phyloP scores from a whole-genome alignment of 2,888 invertebrate species.

The Sesamia inferens region DNA sequence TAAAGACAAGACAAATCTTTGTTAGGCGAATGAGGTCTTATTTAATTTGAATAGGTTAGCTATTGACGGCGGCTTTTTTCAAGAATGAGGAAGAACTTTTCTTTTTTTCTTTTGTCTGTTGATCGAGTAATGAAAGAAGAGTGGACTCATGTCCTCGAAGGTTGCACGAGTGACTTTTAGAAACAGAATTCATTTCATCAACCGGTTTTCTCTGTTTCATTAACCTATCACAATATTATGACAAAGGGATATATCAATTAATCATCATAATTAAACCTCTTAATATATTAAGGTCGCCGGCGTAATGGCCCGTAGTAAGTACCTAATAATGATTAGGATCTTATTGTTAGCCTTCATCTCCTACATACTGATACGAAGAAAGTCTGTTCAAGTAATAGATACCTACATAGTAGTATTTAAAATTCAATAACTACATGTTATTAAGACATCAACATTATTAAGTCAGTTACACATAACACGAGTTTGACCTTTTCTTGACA shows the following conservation, averaged over 20 bases:
- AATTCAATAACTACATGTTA: slow-evolving; percentile 2
- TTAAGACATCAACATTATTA: slow-evolving; percentile 45
- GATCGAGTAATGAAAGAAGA: slow-evolving; percentile 23
- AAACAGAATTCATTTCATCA: background rate
- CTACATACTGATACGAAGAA: slow-evolving; percentile 2
- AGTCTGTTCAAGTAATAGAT: background rate
- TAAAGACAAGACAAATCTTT: slow-evolving; percentile 74
- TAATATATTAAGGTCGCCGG: background rate
- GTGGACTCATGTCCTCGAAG: slow-evolving; percentile 14
- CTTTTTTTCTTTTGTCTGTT: slow-evolving; percentile 44
- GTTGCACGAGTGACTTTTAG: background rate
- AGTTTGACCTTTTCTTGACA: slow-evolving; percentile 57
- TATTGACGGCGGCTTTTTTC: slow-evolving; percentile 64
- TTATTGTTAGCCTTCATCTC: background rate
- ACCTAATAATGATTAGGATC: slow-evolving; percentile 1
- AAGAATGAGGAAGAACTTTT: slow-evolving; percentile 49
- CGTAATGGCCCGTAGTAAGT: background rate
- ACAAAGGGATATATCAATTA: background rate
- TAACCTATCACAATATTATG: background rate
- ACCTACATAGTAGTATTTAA: background rate
- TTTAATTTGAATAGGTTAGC: slow-evolving; percentile 76
- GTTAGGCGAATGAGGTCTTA: slow-evolving; percentile 76
- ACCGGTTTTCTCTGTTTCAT: background rate
- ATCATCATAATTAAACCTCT: background rate
- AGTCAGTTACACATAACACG: slow-evolving; percentile 44